Base-by-base conservation (phyloP, 2,888 invertebrate genomes). In the Hymenopus coronatus region DNA sequence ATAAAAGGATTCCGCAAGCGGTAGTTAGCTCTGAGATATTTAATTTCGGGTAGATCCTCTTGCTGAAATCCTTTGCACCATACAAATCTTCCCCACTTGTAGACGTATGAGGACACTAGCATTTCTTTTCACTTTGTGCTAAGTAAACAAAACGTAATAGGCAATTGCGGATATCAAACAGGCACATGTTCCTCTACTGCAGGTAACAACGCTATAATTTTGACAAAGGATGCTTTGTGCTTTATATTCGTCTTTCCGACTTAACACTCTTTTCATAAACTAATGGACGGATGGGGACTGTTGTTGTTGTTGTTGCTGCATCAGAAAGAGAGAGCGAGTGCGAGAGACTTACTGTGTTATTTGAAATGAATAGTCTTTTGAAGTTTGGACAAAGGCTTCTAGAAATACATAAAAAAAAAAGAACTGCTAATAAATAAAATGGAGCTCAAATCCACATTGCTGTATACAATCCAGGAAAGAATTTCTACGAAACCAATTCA, bases 201-300 rank as follows among this genome's bases (percentile, higher is more conserved):
- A 70, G 54, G 54, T 70, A 70, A 70, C 54, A 70, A 70, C 54
- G 54, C 54, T 70, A 70, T 70, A 70, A 70, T 70, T 70, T 70
- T 70, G 70, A 28, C 70, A 70, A 30, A 30, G 20, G 81, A 81
- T 6, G 30, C 20, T 28, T 20, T 82, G 82, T 33, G 82, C 27
- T 87, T 82, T 70, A 70, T 70, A 20, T 25, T 70, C 70, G 82
- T 87, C 28, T 87, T 82, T 82, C 82, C 82, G 85, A 88, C 54
- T 84, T 84, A 84, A 82, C 84, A 85, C 82, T 82, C 85, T 85
- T 85, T 88, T 88, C 88, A 88, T 85, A 88, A 88, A 85, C 85
- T 88, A 85, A 88, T 82, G 88, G 85, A 82, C 88, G 82, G 87
- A 87, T 87, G 82, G 27, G 54, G 40, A 33, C 82, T 82, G 40